Conservation (phyloP, 2,888 invertebrate genomes). For the Dermolepida albohirtum region DNA sequence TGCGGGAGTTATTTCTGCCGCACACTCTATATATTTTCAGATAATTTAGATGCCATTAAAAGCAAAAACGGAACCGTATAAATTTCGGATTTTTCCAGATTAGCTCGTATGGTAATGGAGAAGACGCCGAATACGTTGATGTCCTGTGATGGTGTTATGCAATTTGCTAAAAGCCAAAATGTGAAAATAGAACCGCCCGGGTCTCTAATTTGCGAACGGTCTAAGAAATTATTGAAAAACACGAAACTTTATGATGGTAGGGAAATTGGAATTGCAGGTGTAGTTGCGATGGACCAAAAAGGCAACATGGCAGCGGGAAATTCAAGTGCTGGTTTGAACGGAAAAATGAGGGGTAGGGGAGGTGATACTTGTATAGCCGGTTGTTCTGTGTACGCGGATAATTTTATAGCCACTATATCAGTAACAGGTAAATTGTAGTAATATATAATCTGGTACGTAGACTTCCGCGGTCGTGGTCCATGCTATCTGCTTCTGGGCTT, state of each 20-base stretch:
- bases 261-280: constrained; percentile 86
- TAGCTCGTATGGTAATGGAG: constrained; percentile 82
- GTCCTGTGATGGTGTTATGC: constrained; percentile 76
- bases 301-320: constrained; percentile 85
- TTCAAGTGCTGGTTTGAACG: constrained; percentile 87
- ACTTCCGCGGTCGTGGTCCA: no score
- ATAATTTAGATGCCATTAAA: no score
- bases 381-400: constrained; percentile 83
- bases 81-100: constrained; percentile 13
- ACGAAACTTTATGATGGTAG: constrained; percentile 6
- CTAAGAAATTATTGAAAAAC: constrained; percentile 71
- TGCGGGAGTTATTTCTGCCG: no score
- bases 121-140: constrained; percentile 79
- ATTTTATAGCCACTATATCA: constrained; percentile 79
- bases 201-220: constrained; percentile 75
- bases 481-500: no score
- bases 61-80: no score
- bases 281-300: constrained; percentile 79
- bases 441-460: no score
- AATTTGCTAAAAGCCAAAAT: constrained; percentile 76
- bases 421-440: constrained; percentile 71
- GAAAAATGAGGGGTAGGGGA: constrained; percentile 81
- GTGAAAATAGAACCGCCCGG: constrained; percentile 73
- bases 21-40: no score
- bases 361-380: constrained; percentile 82